phyloP scores from a whole-genome alignment of 2,888 invertebrate species.

The Nomada flava region DNA sequence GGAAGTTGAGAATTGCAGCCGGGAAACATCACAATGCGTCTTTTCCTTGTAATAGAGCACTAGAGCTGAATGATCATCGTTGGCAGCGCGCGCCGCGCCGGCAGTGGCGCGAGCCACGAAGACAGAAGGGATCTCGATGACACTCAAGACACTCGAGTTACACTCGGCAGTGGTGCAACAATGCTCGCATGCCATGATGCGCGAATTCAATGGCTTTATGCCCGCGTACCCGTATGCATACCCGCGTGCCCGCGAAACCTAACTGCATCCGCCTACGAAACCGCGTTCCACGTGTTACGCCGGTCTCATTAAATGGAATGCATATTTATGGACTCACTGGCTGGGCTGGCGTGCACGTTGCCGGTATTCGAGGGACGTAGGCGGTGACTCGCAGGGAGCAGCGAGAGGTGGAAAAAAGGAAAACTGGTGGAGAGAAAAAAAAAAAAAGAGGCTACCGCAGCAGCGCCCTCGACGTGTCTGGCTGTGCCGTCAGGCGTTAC shows the following conservation, averaged over 20 bases:
- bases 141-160: conserved; percentile 50
- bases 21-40: conserved; percentile 8
- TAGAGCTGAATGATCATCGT: conserved; percentile 36
- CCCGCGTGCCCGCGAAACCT: conserved; percentile 50
- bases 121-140: conserved; percentile 46
- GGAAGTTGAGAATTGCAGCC: conserved; percentile 13
- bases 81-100: neutral
- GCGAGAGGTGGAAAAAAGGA: neutral
- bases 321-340: conserved; percentile 72
- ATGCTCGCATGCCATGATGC: conserved; percentile 57
- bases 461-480: conserved; percentile 63
- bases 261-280: conserved; percentile 64
- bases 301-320: conserved; percentile 73
- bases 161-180: conserved; percentile 39
- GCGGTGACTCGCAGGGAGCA: conserved; percentile 27
- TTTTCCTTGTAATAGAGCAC: conserved; percentile 23
- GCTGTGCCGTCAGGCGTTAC: conserved; percentile 66
- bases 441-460: conserved; percentile 40
- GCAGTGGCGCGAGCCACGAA: neutral
- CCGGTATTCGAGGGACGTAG: conserved; percentile 45
- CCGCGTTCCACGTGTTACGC: conserved; percentile 53
- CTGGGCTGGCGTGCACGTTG: conserved; percentile 19
- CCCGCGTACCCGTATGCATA: conserved; percentile 38
- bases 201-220: conserved; percentile 64
- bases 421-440: neutral